Percentiles rank a stretch among this genome's conserved stretches.
Evolutionary conservation across 2,797 vertebrate genomes (phyloP).

Genomic region (Xenopus petersii): DNA sequence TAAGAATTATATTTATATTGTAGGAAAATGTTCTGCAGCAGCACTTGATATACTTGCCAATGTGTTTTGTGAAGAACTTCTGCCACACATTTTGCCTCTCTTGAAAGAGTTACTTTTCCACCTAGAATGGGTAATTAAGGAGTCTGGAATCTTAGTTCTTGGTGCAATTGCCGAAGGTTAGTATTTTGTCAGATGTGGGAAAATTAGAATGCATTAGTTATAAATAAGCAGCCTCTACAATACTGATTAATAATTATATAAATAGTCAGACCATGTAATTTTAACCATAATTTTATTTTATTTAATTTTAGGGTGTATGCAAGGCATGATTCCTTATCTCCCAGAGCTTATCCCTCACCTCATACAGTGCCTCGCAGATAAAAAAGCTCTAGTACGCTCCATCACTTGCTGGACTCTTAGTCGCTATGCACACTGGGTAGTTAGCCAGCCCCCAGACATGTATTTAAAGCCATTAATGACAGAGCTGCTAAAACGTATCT

Average conservation of each 20-base stretch:
- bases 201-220: not conserved
- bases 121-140: slow-evolving; percentile 91
- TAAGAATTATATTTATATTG: not conserved
- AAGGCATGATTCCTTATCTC: slow-evolving; percentile 94
- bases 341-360: slow-evolving; percentile 94
- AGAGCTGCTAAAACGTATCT: slow-evolving; percentile 89
- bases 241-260: too few relatives aligned
- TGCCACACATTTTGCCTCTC: slow-evolving; percentile 87
- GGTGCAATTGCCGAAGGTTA: slow-evolving; percentile 93
- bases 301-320: slow-evolving; percentile 83
- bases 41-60: slow-evolving; percentile 91
- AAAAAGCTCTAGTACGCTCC: slow-evolving; percentile 94
- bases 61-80: slow-evolving; percentile 89
- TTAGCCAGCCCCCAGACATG: slow-evolving; percentile 89
- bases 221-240: too few relatives aligned
- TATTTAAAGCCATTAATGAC: slow-evolving; percentile 98
- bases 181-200: slow-evolving; percentile 5
- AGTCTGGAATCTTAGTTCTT: slow-evolving; percentile 93
- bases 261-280: too few relatives aligned
- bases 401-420: slow-evolving; percentile 97
- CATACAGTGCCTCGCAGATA: slow-evolving; percentile 88
- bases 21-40: slow-evolving; percentile 94
- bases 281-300: not conserved
- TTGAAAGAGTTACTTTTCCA: slow-evolving; percentile 95
- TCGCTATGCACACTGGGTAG: slow-evolving; percentile 96